Evolutionary conservation across 1,140 invertebrate genomes (phyloP), one percentile per base, ranked within the genome.

Genomic region (Drosophila sturtevanti): DNA sequence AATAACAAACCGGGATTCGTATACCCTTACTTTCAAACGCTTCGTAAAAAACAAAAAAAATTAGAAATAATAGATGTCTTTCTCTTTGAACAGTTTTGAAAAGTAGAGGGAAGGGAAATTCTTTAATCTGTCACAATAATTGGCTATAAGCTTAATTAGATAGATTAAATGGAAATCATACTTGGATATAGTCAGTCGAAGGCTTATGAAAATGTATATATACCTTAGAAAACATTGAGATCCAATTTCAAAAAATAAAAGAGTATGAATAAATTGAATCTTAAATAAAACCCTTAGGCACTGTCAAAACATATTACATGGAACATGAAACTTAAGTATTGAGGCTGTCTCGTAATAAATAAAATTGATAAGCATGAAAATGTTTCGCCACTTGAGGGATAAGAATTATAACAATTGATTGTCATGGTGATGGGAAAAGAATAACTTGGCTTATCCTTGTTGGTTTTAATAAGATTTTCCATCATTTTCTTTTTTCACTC

Each of bases 301-400:
- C 21, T 72, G 72, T 72, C 37, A 63, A 56, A 72, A 72, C 55
- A 52, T 63, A 56, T 61, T 70, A 27, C 38, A 63, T 16, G 58
- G 31, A 35, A 21, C 35, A 22, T 24, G 65, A 24, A 37, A 48
- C 16, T 11, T 18, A 5, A 10, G 16, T 16, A 6, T 6, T 44
- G 16, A 18, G 16, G 41, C 14, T 44, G 41, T 4, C 2, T 11
- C n/a, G 1, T 21, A 48, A 48, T 48, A 48, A 48, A 48, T 48
- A 48, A 48, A 6, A 48, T 48, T 48, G 18, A 18, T 10, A 16
- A 16, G 11, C 16, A 48, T 48, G 21, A 48, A 16, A 21, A 10
- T 21, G 16, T 31, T 3, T 16, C 21, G 18, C 18, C 14, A 16
- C 9, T 44, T 16, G 2, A 41, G 12, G 38, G 4, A 12, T 41